A percentile compares a stretch with the other conserved stretches of the same genome.
These are phyloP conservation scores for Panagrolaimus sp. DNA, from an alignment of 1,140 invertebrate genomes.

Conservation along the genomic window DNA sequence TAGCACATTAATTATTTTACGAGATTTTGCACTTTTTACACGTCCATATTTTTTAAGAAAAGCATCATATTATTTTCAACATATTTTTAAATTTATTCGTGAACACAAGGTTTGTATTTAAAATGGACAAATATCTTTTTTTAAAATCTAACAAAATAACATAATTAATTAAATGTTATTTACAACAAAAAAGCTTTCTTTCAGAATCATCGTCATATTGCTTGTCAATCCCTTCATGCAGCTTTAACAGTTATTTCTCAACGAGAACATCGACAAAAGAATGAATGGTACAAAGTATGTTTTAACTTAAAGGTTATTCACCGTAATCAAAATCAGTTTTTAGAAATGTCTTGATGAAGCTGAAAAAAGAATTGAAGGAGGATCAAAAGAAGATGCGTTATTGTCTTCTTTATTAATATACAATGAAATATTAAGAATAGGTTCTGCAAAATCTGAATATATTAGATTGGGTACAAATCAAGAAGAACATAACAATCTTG, in stretches of 20 bases:
- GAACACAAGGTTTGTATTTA: conserved; percentile 77
- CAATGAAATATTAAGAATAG: conserved; percentile 85
- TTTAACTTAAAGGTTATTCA: conserved; percentile 8
- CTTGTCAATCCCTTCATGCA: conserved; percentile 81
- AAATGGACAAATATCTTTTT: too few relatives aligned
- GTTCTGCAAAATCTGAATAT: conserved; percentile 77
- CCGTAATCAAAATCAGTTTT: conserved; percentile 18
- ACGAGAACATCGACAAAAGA: conserved; percentile 83
- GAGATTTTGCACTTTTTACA: conserved; percentile 86
- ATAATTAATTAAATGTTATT: conserved; percentile 19
- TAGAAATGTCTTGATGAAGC: conserved; percentile 60
- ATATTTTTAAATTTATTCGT: conserved; percentile 80
- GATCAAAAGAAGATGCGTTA: conserved; percentile 65
- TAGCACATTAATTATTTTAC: conserved; percentile 71
- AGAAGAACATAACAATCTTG: conserved; percentile 4
- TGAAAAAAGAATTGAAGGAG: conserved; percentile 70
- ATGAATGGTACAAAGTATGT: conserved; percentile 71
- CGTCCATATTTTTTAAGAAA: conserved; percentile 98
- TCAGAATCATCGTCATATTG: conserved; percentile 79
- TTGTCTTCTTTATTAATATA: conserved; percentile 87
- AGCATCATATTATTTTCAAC: conserved; percentile 87
- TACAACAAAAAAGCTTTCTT: conserved; percentile 30
- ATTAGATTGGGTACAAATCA: conserved; percentile 63
- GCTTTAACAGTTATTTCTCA: conserved; percentile 88
- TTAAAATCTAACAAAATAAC: too few relatives aligned